Evolutionary conservation across 2,113 vertebrate genomes (phyloP), one percentile per base, ranked within the genome.

Genomic region (Labeo rohita): DNA sequence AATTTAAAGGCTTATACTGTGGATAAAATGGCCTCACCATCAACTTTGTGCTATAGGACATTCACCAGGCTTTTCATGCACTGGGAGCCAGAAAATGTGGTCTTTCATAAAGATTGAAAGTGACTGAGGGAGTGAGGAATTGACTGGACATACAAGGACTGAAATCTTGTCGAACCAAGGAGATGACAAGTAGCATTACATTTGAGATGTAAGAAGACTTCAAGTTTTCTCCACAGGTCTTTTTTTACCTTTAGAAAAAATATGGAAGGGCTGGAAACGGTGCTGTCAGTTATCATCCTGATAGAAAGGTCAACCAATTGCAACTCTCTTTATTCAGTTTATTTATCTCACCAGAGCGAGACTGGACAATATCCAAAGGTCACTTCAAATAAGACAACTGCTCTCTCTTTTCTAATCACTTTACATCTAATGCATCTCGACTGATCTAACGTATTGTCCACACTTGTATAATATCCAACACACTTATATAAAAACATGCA

Each of bases 61-160:
- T 36, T 59, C 28, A 43, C 76, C 34, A 59, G 34, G 34, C 5
- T 59, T 56, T 77, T 21, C 12, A 78, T 78, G 23, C 28, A 78
- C 75, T 12, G 34, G 6, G 28, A 79, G 76, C 1, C 36, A 43
- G 54, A 21, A 21, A 43, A 21, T n/a, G 50, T 59, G 52, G 34
- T 54, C 52, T 78, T 78, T 78, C 28, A 54, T 56, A 77, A 39
- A 39, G 52, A 11, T 5, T 79, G 18, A 79, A 79, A 79, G 54
- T 13, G 76, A 59, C 18, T 21, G 77, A 79, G 52, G 6, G 2
- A 78, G 75, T 78, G 75, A 78, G 4, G 23, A 28, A 49, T n/a
- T 76, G 74, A 3, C 47, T 54, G 49, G 34, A 78, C 13, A 77
- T 36, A 54, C 34, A 43, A 21, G 34, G 76, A 78, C 50, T 34